Conservation (phyloP, 2,113 vertebrate species). For the Cyanocitta stelleri region DNA sequence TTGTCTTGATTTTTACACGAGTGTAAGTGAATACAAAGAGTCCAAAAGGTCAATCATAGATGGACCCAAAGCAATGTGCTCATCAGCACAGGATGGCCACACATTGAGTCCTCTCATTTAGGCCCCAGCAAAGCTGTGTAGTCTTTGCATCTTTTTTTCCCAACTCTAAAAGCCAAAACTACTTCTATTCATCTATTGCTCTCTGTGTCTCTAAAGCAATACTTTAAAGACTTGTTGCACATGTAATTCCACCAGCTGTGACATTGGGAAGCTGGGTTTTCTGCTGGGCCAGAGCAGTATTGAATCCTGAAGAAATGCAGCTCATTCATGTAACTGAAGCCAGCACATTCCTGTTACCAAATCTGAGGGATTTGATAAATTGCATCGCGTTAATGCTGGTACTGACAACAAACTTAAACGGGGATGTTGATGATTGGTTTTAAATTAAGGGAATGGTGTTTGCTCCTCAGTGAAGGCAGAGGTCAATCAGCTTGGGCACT, state of each 20-base stretch:
- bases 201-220: neutral
- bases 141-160: neutral
- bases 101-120: neutral
- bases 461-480: neutral
- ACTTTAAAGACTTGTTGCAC: neutral
- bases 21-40: neutral
- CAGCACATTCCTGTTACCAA: conserved; percentile 70
- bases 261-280: neutral
- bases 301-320: conserved; percentile 62
- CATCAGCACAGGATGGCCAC: neutral
- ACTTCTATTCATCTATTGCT: neutral
- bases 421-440: neutral
- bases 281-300: conserved; percentile 25
- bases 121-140: neutral
- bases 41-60: neutral
- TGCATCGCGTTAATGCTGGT: conserved; percentile 55
- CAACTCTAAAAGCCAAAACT: neutral
- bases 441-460: neutral
- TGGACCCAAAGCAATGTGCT: neutral
- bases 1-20: neutral
- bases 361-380: conserved; percentile 65
- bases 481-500: neutral
- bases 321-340: conserved; percentile 67
- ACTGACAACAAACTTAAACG: conserved; percentile 12
- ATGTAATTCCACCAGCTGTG: conserved; percentile 16